Evolutionary conservation across 2,888 invertebrate genomes (phyloP), one percentile per base, ranked within the genome.

Genomic region (Synanthedon vespiformis): DNA sequence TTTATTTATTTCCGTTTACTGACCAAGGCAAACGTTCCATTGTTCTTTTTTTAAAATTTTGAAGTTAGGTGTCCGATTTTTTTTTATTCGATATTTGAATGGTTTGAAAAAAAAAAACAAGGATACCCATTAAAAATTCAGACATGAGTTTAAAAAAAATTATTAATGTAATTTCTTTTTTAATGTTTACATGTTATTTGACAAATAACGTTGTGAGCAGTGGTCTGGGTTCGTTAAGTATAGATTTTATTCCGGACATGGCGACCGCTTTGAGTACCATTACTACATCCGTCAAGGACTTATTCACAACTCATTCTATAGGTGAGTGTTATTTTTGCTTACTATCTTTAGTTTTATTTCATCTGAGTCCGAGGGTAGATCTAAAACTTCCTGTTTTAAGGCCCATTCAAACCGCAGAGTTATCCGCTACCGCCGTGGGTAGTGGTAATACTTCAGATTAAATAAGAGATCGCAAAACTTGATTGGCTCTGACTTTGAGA

Each of bases 161-260:
- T 12, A 14, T 8, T 11, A n/a, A 14, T n/a, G 14, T 14, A 4
- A 5, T 44, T 44, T n/a, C 8, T 8, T 13, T 44, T 44, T 44
- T 14, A 44, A 14, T 44, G 13, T 44, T 44, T 44, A 13, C 14
- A 13, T 44, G 12, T 44, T 12, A 13, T 44, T 14, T 44, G 14
- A 44, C 44, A 14, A 44, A n/a, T 44, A 44, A 12, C 14, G 2
- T 13, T 13, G 44, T 14, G 16, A 41, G 54, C 1, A 55, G 56
- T 50, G 80, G 72, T 3, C 79, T 74, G 80, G 81, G 82, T 40
- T 74, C 72, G 49, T 60, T 82, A 48, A 67, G 72, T 6, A 78
- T 78, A 10, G 80, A 83, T 49, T 53, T 83, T 22, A 59, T 80
- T 5, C 58, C 74, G 4, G 69, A 74, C 5, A 57, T 80, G 16